Conservation (phyloP, 2,113 vertebrate genomes). For the Gavia stellata region DNA sequence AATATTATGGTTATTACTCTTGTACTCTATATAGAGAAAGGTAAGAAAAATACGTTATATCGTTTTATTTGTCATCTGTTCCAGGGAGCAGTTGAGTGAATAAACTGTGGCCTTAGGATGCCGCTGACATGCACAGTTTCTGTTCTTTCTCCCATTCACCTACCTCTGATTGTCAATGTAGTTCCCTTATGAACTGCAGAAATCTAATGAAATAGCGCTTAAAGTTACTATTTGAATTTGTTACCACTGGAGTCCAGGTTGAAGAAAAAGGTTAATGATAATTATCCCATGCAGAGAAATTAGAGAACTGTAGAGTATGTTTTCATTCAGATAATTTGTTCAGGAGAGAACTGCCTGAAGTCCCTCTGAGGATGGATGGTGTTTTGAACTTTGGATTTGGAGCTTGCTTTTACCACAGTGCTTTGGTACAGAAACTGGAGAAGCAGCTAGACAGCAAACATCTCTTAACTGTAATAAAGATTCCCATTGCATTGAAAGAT, state of each 20-base stretch:
- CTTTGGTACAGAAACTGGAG: background rate
- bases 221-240: background rate
- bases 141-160: background rate
- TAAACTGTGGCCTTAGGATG: background rate
- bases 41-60: background rate
- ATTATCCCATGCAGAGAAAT: background rate
- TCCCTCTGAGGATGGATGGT: background rate
- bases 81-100: background rate
- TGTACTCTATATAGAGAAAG: background rate
- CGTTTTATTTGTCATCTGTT: background rate
- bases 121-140: background rate
- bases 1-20: background rate
- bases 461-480: background rate
- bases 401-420: background rate
- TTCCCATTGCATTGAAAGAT: background rate
- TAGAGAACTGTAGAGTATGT: background rate
- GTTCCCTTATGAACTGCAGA: background rate
- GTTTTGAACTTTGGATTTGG: background rate
- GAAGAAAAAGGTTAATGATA: background rate
- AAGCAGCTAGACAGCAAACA: background rate
- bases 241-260: background rate
- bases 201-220: background rate
- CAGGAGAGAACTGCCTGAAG: background rate
- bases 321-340: background rate
- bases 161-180: background rate